These are phyloP conservation scores for Dolomedes plantarius DNA, from an alignment of 2,888 invertebrate species.

Conservation along the genomic window DNA sequence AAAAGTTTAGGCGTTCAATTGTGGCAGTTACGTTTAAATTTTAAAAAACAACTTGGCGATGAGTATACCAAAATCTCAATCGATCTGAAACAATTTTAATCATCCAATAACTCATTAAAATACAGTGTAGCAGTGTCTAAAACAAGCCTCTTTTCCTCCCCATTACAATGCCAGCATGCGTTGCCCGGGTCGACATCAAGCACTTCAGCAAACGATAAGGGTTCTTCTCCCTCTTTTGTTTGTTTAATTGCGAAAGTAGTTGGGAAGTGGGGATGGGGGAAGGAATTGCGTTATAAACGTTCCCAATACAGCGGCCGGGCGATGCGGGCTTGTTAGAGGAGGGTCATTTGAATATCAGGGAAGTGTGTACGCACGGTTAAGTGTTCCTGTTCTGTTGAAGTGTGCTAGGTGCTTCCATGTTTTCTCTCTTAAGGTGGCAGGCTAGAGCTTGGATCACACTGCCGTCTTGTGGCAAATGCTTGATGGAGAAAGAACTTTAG, in stretches of 20 bases:
- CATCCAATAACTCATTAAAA: too few species aligned
- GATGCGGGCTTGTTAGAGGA: background rate
- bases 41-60: too few species aligned
- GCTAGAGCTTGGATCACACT: too few species aligned
- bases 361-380: background rate
- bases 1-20: too few species aligned
- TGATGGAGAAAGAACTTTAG: too few species aligned
- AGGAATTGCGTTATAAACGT: background rate
- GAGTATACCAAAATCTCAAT: too few species aligned
- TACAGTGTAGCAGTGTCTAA: too few species aligned
- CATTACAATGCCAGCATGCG: background rate
- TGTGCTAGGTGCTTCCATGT: too few species aligned
- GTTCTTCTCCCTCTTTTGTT: background rate
- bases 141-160: background rate
- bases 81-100: too few species aligned
- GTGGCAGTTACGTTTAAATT: too few species aligned
- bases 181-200: background rate
- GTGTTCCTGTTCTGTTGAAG: background rate
- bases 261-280: background rate
- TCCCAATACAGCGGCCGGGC: background rate
- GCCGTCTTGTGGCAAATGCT: too few species aligned
- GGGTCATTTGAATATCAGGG: background rate
- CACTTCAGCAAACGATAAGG: background rate
- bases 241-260: background rate
- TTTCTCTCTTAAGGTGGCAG: too few species aligned